Evolutionary conservation across 30 jellyfish, hydroid and myxozoan species (phyloP), one percentile per base, ranked within the genome.

Genomic region (Sanderia malayensis): DNA sequence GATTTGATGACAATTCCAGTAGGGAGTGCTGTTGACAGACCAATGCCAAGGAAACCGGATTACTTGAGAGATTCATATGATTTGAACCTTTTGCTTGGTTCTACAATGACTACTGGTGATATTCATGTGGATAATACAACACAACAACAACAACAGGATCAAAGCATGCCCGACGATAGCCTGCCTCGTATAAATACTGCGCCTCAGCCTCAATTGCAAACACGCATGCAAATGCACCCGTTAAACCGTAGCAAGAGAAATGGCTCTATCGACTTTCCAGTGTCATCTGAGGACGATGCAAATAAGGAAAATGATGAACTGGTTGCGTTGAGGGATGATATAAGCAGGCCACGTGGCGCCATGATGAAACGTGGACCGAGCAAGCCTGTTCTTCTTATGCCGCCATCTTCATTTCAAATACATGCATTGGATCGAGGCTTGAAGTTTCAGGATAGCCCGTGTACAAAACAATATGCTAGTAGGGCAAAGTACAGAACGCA

Each of bases 31-130:
- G n/a, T n/a, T n/a, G n/a, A n/a, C 23, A 78, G 89, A 58, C 71
- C 70, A 46, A 24, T 28, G 67, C 89, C 89, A 1, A 68, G 89
- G 13, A 78, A 78, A 19, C 89, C 89, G 0, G 89, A 66, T 24
- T 78, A 78, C 60, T 57, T 78, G 17, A 46, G 82, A 10, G 76
- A 65, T 15, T 78, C 89, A 7, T 78, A 37, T 62, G 89, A 78
- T 57, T 59, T 78, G 24, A 67, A 31, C 24, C 53, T 31, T 34
- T 55, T 64, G 44, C 60, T 76, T 19, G 74, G 31, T 41, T 0
- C 65, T 1, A 15, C 80, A 3, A n/a, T n/a, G n/a, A n/a, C n/a
- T n/a, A n/a, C n/a, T n/a, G n/a, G n/a, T n/a, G n/a, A n/a, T n/a
- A n/a, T n/a, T n/a, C n/a, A n/a, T n/a, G n/a, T n/a, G n/a, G n/a